Conservation (phyloP, 2,888 invertebrate species). For the Aplocera efformata region DNA sequence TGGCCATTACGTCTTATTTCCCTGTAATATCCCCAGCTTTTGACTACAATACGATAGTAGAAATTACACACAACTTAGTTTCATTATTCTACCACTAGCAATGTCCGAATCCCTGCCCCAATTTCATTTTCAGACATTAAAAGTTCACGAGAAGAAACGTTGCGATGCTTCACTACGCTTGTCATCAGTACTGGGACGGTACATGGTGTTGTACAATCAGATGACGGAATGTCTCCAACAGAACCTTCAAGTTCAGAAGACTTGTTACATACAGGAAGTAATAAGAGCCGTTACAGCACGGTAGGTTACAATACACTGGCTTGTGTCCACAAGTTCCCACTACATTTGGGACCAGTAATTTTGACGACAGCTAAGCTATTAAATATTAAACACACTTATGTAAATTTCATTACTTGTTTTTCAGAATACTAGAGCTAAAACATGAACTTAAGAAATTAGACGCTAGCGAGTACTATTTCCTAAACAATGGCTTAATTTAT, state of each 20-base stretch:
- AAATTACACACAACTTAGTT: no score
- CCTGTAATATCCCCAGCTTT: no score
- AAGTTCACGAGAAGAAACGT: conserved; percentile 46
- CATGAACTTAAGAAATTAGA: conserved; percentile 47
- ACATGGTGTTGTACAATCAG: conserved; percentile 51
- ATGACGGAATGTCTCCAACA: conserved; percentile 46
- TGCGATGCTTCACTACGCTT: conserved; percentile 47
- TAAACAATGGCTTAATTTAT: conserved; percentile 42
- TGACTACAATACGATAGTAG: no score
- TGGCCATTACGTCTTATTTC: no score
- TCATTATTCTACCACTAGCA: no score
- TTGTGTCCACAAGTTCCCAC: no score
- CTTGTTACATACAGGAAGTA: conserved; percentile 39
- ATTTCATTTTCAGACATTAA: conserved; percentile 35
- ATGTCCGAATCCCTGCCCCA: no score
- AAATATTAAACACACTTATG: no score
- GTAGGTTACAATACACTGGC: conserved; percentile 28
- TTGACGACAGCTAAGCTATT: no score
- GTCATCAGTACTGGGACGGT: conserved; percentile 45
- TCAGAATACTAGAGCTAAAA: conserved; percentile 58
- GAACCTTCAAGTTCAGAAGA: conserved; percentile 62
- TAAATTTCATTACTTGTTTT: no score
- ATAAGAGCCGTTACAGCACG: conserved; percentile 44
- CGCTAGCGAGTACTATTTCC: conserved; percentile 42
- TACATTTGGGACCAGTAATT: no score